Evolutionary conservation across 2,888 invertebrate genomes (phyloP).

Genomic region (Rhopalosiphum nymphaeae): DNA sequence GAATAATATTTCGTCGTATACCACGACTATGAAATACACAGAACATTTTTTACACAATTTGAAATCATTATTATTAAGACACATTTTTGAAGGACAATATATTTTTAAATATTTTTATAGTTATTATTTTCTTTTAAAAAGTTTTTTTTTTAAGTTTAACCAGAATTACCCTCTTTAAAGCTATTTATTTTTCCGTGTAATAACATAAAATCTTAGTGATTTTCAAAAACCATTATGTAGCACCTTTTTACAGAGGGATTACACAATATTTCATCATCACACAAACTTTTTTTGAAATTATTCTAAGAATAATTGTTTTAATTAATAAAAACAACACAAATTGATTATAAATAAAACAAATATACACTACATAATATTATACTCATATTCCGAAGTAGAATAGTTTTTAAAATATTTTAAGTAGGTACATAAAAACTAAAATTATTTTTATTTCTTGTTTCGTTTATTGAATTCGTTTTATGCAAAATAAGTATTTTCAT

Average conservation of each 20-base stretch:
- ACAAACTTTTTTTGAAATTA: no score
- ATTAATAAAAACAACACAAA: no score
- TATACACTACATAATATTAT: no score
- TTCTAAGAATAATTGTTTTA: no score
- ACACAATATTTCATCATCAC: no score
- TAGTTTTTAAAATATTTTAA: neutral
- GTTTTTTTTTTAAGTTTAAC: neutral
- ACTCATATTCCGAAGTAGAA: no score
- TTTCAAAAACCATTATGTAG: no score
- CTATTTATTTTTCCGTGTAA: no score
- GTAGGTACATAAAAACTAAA: neutral
- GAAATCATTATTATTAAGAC: neutral
- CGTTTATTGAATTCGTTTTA: neutral
- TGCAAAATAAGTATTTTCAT: neutral
- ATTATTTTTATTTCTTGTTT: neutral
- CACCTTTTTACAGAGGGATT: no score
- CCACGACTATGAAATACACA: neutral
- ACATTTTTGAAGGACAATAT: neutral
- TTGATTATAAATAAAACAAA: no score
- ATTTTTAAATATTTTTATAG: neutral
- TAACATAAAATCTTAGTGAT: no score
- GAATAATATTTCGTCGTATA: neutral
- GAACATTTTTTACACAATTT: neutral
- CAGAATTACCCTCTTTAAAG: no score
- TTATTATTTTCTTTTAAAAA: neutral